phyloP scores from a whole-genome alignment of 1,140 invertebrate genomes.

The Ladona fulva region DNA sequence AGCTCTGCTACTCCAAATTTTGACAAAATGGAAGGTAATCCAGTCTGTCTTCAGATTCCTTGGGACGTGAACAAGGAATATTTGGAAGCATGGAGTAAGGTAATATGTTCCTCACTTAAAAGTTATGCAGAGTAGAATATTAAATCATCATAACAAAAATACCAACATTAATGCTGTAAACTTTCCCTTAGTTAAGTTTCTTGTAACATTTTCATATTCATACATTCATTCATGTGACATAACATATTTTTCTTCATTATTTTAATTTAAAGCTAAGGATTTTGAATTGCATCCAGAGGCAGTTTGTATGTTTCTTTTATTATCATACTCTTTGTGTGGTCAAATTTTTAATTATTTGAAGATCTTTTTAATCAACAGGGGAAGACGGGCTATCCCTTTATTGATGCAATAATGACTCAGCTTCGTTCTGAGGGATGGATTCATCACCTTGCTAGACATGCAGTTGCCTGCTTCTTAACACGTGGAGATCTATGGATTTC shows the following conservation, averaged over 20 bases:
- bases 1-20: slow-evolving; percentile 60
- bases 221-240: no score
- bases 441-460: slow-evolving; percentile 62
- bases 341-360: background rate
- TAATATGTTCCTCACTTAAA: no score
- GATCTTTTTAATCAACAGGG: slow-evolving; percentile 33
- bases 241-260: no score
- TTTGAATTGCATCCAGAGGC: no score
- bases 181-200: no score
- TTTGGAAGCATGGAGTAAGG: slow-evolving; percentile 53
- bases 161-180: no score
- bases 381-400: slow-evolving; percentile 66
- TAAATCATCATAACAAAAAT: no score
- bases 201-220: no score
- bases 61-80: slow-evolving; percentile 55
- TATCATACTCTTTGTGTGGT: background rate
- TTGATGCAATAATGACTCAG: slow-evolving; percentile 70
- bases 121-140: no score
- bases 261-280: no score
- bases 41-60: slow-evolving; percentile 60
- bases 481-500: slow-evolving; percentile 51
- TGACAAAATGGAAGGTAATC: slow-evolving; percentile 60
- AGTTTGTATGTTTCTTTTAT: background rate
- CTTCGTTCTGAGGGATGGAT: slow-evolving; percentile 65
- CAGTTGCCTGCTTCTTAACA: slow-evolving; percentile 63